phyloP scores from a whole-genome alignment of 2,888 invertebrate genomes.

The Lepidochitona cinerea region DNA sequence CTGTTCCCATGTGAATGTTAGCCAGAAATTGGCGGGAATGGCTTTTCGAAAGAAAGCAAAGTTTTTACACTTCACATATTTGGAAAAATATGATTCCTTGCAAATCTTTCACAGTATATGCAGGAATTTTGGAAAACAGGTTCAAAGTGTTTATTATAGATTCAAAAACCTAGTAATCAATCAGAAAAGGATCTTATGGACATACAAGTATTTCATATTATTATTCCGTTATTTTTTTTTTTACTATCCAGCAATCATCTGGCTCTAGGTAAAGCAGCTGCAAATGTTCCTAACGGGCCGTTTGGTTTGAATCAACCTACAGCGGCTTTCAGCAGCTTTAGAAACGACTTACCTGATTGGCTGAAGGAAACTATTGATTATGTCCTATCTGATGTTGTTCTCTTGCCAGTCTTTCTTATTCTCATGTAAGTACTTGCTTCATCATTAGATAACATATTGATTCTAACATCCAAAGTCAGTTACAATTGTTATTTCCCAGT shows the following conservation, averaged over 20 bases:
- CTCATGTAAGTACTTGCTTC: constrained; percentile 39
- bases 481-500: too few relatives aligned
- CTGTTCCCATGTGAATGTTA: too few relatives aligned
- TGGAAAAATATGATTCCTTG: too few relatives aligned
- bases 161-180: background rate
- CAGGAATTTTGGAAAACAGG: background rate
- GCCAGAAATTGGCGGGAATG: too few relatives aligned
- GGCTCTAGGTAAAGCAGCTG: constrained; percentile 35
- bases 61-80: too few relatives aligned
- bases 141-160: background rate
- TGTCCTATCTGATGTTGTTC: constrained; percentile 43
- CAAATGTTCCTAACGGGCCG: constrained; percentile 35
- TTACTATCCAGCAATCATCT: constrained; percentile 35
- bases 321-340: constrained; percentile 32
- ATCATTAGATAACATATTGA: too few relatives aligned
- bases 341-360: constrained; percentile 22
- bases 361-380: constrained; percentile 27
- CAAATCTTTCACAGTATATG: background rate
- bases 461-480: too few relatives aligned
- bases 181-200: background rate
- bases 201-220: background rate
- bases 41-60: too few relatives aligned
- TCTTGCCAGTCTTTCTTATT: constrained; percentile 41
- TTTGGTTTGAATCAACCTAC: constrained; percentile 43
- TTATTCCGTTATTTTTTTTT: constrained; percentile 15